Percentiles rank a stretch among this genome's conserved stretches.
These are phyloP conservation scores for Wasmannia auropunctata DNA, from an alignment of 1,140 invertebrate species.

Conservation along the genomic window DNA sequence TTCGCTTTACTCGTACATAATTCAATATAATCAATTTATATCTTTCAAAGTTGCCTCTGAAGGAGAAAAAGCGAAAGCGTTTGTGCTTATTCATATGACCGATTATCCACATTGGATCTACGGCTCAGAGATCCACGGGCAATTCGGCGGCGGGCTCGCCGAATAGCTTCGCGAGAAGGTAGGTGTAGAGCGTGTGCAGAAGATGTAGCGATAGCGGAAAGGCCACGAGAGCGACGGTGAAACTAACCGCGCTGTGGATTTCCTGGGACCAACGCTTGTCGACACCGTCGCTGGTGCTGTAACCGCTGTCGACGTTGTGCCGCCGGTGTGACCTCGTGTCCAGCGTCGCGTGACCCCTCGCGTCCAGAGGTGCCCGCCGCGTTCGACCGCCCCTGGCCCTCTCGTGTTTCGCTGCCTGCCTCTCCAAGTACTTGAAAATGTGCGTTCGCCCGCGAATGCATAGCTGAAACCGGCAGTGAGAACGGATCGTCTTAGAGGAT, in stretches of 20 bases:
- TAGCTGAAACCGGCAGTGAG: constrained; percentile 87
- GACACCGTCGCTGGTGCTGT: constrained; percentile 91
- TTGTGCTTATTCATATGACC: constrained; percentile 28
- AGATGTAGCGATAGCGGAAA: constrained; percentile 46
- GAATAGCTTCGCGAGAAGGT: constrained; percentile 2
- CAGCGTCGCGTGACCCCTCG: constrained; percentile 86
- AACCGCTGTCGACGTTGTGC: constrained; percentile 95
- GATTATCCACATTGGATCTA: not conserved
- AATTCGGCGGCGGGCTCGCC: constrained; percentile 1
- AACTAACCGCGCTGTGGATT: constrained; percentile 85
- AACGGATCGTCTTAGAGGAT: not conserved
- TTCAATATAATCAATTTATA: not conserved
- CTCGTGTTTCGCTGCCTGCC: constrained; percentile 91
- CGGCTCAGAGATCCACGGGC: constrained; percentile 2
- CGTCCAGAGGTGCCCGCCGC: constrained; percentile 81
- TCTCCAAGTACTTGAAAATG: constrained; percentile 97
- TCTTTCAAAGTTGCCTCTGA: not conserved
- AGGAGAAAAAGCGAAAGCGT: not conserved
- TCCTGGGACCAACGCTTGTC: constrained; percentile 96
- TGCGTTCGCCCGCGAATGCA: constrained; percentile 96
- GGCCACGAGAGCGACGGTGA: constrained; percentile 49
- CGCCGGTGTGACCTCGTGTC: constrained; percentile 85
- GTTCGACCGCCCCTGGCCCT: constrained; percentile 82
- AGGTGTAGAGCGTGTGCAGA: constrained; percentile 29
- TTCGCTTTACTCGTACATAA: not conserved